These are phyloP conservation scores for Mycogona germanica DNA, from an alignment of 2,888 invertebrate genomes.

Conservation along the genomic window DNA sequence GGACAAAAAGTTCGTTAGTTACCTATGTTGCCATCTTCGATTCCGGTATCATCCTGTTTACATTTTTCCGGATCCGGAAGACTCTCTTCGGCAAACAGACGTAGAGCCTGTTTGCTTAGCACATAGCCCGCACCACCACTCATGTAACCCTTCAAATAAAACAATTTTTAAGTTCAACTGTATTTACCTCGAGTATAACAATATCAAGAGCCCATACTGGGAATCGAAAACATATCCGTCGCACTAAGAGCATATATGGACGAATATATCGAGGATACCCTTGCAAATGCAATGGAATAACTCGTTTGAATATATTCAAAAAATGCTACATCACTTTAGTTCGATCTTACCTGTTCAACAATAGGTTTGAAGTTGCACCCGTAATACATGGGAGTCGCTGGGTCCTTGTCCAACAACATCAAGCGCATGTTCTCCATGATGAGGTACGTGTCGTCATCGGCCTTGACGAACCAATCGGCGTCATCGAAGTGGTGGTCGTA, in stretches of 20 bases:
- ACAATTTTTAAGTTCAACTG: too few species aligned
- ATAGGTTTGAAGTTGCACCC: conserved; percentile 34
- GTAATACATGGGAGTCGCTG: conserved; percentile 31
- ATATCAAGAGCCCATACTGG: too few species aligned
- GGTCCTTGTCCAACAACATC: conserved; percentile 29
- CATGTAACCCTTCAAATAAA: conserved; percentile 40
- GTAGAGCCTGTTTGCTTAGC: conserved; percentile 35
- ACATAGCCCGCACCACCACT: conserved; percentile 41
- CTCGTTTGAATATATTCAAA: too few species aligned
- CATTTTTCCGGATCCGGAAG: conserved; percentile 11
- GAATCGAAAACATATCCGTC: too few species aligned
- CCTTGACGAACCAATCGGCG: conserved; percentile 40
- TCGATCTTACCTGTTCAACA: conserved; percentile 43
- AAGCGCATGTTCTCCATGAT: conserved; percentile 39
- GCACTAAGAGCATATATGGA: too few species aligned
- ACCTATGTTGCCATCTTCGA: conserved; percentile 23
- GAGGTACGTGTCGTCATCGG: conserved; percentile 42
- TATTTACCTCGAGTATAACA: too few species aligned
- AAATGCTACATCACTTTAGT: too few species aligned
- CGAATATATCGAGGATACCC: too few species aligned
- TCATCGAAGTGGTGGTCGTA: conserved; percentile 30
- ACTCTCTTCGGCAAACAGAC: conserved; percentile 19
- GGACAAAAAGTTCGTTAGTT: not conserved
- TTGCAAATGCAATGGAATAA: too few species aligned
- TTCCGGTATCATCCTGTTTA: conserved; percentile 18